Evolutionary conservation across 1,140 invertebrate genomes (phyloP), one percentile per base, ranked within the genome.

Genomic region (Drosophila parvula): DNA sequence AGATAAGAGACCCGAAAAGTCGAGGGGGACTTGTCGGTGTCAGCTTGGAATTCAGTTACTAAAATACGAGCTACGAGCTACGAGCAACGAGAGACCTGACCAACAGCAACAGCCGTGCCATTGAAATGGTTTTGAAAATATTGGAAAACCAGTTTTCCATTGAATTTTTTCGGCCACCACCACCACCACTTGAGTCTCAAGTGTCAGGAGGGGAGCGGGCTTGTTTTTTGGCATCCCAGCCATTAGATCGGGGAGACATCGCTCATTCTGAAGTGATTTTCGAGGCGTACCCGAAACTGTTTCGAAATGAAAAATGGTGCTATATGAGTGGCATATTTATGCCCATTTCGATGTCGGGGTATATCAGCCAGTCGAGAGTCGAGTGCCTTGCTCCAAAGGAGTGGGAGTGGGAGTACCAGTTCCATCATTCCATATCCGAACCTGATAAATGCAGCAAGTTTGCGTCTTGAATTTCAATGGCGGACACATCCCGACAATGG

Each of bases 391-490:
- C 34, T 67, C 36, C 36, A 47, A 62, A 59, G 36, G 36, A 12
- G 36, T 38, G 11, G 36, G 74, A 56, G 45, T 12, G 22, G 41
- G 40, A 48, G 27, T 36, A 30, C 56, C 38, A 68, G 63, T 50
- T 51, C 18, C 40, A 34, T 27, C 32, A 48, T 43, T 28, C 73
- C 38, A 3, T 32, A 38, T 40, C 12, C 50, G 16, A 63, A 78
- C 63, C 79, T 81, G 79, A 90, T 80, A 82, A 86, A 90, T 83
- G 79, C 82, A 83, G 88, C 80, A 90, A 83, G 88, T 79, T 90
- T 90, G 86, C 78, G 82, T 85, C 43, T 90, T 88, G 86, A 90
- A 90, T 90, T 83, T 88, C 86, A 90, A 90, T 90, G 82, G 82
- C 81, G 50, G 51, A 50, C 51, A 67, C 65, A 75, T 65, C 63